These are phyloP conservation scores for Propithecus coquereli DNA, from an alignment of 2,113 vertebrate genomes.

Conservation along the genomic window DNA sequence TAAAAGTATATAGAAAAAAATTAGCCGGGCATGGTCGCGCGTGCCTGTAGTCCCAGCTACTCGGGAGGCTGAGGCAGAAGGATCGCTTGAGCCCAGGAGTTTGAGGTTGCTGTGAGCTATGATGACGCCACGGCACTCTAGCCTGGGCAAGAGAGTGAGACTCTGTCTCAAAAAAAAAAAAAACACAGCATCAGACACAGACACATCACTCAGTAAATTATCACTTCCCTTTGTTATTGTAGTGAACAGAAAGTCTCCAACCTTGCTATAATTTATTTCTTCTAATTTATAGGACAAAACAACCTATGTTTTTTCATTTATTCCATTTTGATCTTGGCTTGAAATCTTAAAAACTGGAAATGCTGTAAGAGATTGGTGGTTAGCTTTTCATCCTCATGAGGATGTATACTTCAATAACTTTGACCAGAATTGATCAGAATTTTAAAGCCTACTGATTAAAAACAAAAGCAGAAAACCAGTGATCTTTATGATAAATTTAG, in stretches of 20 bases:
- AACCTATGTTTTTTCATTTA: not conserved
- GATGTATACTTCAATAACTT: not conserved
- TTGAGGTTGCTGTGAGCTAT: too few relatives aligned
- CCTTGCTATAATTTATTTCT: not conserved
- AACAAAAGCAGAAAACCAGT: not conserved
- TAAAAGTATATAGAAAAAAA: too few relatives aligned
- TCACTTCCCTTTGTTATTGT: not conserved
- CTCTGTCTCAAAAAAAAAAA: not conserved
- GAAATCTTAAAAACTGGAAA: slow-evolving; percentile 13
- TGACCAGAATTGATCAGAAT: slow-evolving; percentile 24
- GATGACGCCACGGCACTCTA: too few relatives aligned
- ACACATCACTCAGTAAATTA: not conserved
- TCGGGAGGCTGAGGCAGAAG: too few relatives aligned
- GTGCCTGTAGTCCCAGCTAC: too few relatives aligned
- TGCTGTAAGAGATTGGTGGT: not conserved
- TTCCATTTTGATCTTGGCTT: slow-evolving; percentile 3
- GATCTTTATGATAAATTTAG: not conserved
- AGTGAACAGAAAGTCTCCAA: not conserved
- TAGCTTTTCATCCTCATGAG: not conserved
- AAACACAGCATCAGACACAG: not conserved
- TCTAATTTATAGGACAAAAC: not conserved
- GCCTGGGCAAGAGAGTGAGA: not conserved
- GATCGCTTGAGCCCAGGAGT: too few relatives aligned
- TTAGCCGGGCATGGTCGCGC: too few relatives aligned
- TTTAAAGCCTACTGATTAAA: not conserved